phyloP scores from a whole-genome alignment of 2,888 invertebrate genomes.

The Rhamphomyia laevipes region DNA sequence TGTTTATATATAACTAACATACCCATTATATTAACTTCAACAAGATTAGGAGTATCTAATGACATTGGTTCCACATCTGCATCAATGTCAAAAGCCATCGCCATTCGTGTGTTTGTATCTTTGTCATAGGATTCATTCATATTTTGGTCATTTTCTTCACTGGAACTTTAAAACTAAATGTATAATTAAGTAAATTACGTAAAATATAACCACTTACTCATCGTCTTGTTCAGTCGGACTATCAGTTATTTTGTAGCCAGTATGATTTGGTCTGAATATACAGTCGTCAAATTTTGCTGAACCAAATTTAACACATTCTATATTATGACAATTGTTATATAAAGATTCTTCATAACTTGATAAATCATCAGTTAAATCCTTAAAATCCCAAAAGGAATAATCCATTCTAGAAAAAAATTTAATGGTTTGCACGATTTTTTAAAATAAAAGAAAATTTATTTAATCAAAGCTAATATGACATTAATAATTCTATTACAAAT shows the following conservation, averaged over 20 bases:
- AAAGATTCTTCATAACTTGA: constrained; percentile 20
- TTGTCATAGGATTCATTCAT: constrained; percentile 26
- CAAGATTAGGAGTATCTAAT: constrained; percentile 28
- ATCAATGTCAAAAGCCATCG: constrained; percentile 50
- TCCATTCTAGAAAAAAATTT: constrained; percentile 16
- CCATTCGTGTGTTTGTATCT: constrained; percentile 42
- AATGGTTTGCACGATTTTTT: no score
- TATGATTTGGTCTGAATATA: constrained; percentile 26
- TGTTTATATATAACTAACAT: constrained; percentile 5
- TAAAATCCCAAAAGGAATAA: constrained; percentile 27
- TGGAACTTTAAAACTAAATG: background rate
- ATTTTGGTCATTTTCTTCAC: constrained; percentile 18
- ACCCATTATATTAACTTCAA: constrained; percentile 37
- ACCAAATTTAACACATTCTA: constrained; percentile 21
- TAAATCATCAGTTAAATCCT: constrained; percentile 13
- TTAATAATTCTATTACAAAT: no score
- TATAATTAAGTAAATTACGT: background rate
- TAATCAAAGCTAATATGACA: no score
- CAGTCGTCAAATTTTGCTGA: constrained; percentile 21
- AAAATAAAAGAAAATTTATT: no score
- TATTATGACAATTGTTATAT: constrained; percentile 11
- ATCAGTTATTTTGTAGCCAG: constrained; percentile 31
- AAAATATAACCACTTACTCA: constrained; percentile 6
- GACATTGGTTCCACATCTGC: constrained; percentile 51
- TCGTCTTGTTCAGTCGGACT: constrained; percentile 26